Evolutionary conservation across 2,797 vertebrate species (phyloP).

Genomic region (Channa striata): DNA sequence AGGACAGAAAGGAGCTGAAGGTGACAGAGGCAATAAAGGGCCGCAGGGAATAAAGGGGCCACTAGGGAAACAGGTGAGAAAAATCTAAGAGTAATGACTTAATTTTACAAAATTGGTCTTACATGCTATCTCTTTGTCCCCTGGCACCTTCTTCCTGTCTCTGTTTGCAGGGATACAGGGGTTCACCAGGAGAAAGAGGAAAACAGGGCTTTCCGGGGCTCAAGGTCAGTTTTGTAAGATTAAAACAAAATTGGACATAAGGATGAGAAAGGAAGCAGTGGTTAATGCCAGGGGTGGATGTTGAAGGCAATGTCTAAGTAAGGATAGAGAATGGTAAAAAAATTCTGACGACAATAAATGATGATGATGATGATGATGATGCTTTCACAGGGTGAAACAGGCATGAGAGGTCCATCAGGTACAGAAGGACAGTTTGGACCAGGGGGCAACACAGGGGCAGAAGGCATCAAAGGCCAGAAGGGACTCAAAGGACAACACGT

Average conservation of each 20-base stretch:
- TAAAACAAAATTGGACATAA: not conserved
- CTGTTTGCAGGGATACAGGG: conserved; percentile 73
- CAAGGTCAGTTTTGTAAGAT: conserved; percentile 62
- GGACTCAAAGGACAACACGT: conserved; percentile 76
- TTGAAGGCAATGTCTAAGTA: not conserved
- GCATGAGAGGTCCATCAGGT: conserved; percentile 71
- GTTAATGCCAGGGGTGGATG: not conserved
- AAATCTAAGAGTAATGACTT: too few species aligned
- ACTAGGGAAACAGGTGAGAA: conserved; percentile 77
- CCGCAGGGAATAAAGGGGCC: conserved; percentile 68
- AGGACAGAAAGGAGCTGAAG: conserved; percentile 75
- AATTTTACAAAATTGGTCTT: not conserved
- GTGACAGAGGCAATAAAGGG: conserved; percentile 73
- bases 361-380: not conserved
- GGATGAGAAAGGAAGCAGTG: not conserved
- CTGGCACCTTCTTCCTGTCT: too few species aligned
- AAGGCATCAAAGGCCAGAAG: conserved; percentile 74
- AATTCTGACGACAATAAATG: not conserved
- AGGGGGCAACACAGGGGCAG: conserved; percentile 75
- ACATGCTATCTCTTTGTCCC: not conserved
- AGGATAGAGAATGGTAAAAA: not conserved
- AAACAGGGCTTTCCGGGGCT: conserved; percentile 63
- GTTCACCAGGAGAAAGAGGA: conserved; percentile 74
- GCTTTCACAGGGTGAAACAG: conserved; percentile 73
- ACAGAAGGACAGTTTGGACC: conserved; percentile 75